Evolutionary conservation across 2,113 vertebrate genomes (phyloP).

Genomic region (Corapipo altera): DNA sequence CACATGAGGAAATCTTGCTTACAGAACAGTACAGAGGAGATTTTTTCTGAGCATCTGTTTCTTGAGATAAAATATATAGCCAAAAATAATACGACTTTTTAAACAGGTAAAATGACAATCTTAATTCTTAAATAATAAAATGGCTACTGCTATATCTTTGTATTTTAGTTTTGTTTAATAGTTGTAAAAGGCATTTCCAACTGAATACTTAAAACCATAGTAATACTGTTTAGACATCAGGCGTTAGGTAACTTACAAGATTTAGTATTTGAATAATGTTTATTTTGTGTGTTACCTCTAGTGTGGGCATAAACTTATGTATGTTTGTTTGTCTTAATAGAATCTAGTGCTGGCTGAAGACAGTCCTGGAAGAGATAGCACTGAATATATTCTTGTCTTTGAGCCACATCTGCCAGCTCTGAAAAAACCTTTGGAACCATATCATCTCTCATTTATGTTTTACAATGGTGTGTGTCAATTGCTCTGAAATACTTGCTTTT

Average conservation of each 20-base stretch:
- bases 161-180: neutral
- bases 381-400: constrained; percentile 84
- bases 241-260: neutral
- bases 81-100: neutral
- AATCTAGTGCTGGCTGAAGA: constrained; percentile 86
- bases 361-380: constrained; percentile 85
- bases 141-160: neutral
- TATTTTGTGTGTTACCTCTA: neutral
- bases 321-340: constrained; percentile 71
- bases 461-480: constrained; percentile 83
- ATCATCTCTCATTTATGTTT: constrained; percentile 86
- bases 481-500: neutral
- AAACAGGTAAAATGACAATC: neutral
- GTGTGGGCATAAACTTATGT: neutral
- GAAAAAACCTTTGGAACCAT: constrained; percentile 72
- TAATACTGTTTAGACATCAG: neutral
- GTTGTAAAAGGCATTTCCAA: neutral
- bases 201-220: neutral
- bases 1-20: neutral
- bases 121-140: neutral
- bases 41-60: neutral
- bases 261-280: neutral
- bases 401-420: constrained; percentile 66
- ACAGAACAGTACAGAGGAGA: neutral
- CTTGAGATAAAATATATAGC: neutral